Conservation (phyloP, 2,888 invertebrate species). For the Pherbina coryleti region DNA sequence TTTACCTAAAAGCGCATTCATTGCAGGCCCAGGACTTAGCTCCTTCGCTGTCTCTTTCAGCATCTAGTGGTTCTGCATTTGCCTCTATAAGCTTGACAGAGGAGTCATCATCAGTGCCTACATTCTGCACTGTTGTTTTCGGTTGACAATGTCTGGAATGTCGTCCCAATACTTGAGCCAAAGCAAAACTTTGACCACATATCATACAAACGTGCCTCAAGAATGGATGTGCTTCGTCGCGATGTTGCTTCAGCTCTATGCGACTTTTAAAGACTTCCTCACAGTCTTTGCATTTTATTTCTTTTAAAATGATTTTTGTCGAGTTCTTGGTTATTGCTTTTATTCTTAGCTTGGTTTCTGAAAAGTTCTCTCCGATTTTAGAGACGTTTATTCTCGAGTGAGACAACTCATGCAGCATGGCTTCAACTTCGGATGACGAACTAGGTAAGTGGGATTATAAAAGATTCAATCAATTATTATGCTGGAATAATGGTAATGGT, state of each 20-base stretch:
- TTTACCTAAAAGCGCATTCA: slow-evolving; percentile 17
- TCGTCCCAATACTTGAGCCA: slow-evolving; percentile 81
- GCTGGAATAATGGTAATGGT: neutral
- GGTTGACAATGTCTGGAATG: slow-evolving; percentile 73
- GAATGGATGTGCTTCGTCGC: slow-evolving; percentile 74
- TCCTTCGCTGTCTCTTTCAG: neutral
- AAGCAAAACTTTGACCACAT: slow-evolving; percentile 78
- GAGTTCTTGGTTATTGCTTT: neutral
- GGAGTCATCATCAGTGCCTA: slow-evolving; percentile 10
- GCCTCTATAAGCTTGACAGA: neutral
- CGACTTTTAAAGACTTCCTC: slow-evolving; percentile 67
- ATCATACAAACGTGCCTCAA: slow-evolving; percentile 77
- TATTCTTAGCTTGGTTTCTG: neutral
- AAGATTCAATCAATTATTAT: neutral
- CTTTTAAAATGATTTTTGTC: neutral
- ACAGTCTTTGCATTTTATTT: slow-evolving; percentile 45
- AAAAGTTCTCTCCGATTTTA: slow-evolving; percentile 2
- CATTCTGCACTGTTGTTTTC: neutral
- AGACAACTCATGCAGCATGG: slow-evolving; percentile 56
- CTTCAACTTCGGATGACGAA: slow-evolving; percentile 51
- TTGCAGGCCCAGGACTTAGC: neutral
- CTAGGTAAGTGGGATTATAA: slow-evolving; percentile 3
- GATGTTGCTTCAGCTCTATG: slow-evolving; percentile 75
- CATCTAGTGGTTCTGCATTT: neutral
- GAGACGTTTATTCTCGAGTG: slow-evolving; percentile 37